phyloP scores from a whole-genome alignment of 2,888 invertebrate species.

The Xanthia togata region DNA sequence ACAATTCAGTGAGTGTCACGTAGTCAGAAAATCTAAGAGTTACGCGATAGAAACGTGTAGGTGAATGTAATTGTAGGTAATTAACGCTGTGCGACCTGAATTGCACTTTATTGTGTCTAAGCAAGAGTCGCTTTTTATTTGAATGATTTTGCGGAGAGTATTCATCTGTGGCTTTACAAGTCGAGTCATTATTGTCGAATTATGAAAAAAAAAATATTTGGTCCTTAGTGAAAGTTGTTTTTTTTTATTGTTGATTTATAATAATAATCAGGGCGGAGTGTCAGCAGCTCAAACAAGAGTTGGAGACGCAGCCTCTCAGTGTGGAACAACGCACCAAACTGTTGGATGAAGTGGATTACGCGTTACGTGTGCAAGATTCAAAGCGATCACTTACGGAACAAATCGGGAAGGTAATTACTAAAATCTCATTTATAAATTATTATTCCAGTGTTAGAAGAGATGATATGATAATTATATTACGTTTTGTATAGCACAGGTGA shows the following conservation, averaged over 20 bases:
- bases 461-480: too few species aligned
- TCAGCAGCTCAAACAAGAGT: slow-evolving; percentile 73
- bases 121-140: too few species aligned
- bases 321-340: slow-evolving; percentile 78
- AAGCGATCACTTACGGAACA: slow-evolving; percentile 80
- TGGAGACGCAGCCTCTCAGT: slow-evolving; percentile 78
- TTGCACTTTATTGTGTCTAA: too few species aligned
- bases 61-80: too few species aligned
- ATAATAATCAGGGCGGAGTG: slow-evolving; percentile 71
- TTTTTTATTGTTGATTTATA: not conserved
- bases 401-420: slow-evolving; percentile 74
- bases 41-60: too few species aligned
- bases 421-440: not conserved
- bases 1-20: too few species aligned
- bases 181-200: not conserved
- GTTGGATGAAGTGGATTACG: slow-evolving; percentile 83
- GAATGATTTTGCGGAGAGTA: too few species aligned
- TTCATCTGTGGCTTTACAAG: not conserved
- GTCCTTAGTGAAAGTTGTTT: not conserved
- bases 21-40: too few species aligned
- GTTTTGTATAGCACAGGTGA: too few species aligned
- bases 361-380: slow-evolving; percentile 80
- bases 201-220: too few species aligned
- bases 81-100: too few species aligned
- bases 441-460: not conserved